These are phyloP conservation scores for Cryptocheilus praepositus DNA, from an alignment of 2,888 invertebrate genomes.

Conservation along the genomic window DNA sequence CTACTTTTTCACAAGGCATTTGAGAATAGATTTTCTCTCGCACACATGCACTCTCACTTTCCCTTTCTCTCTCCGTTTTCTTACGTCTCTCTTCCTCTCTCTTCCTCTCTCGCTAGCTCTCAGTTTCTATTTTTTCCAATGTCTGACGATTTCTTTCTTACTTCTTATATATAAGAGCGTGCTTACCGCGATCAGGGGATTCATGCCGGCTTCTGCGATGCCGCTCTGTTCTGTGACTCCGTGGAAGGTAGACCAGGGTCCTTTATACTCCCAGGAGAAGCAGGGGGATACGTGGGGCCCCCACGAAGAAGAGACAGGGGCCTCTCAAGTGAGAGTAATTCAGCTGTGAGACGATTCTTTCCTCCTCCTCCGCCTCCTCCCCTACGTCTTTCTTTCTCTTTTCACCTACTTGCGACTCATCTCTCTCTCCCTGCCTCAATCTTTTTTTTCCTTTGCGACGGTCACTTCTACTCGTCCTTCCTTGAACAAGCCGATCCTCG, in stretches of 20 bases:
- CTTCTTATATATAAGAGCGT: slow-evolving; percentile 33
- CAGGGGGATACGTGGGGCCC: slow-evolving; percentile 61
- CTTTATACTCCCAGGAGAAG: slow-evolving; percentile 71
- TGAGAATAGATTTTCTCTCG: slow-evolving; percentile 3
- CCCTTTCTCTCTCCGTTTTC: slow-evolving; percentile 4
- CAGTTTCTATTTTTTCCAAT: slow-evolving; percentile 1
- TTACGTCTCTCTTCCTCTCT: slow-evolving; percentile 7
- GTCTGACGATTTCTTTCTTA: slow-evolving; percentile 13
- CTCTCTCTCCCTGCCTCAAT: slow-evolving; percentile 37
- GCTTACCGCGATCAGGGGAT: slow-evolving; percentile 75
- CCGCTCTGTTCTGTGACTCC: slow-evolving; percentile 74
- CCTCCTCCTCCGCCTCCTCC: slow-evolving; percentile 10
- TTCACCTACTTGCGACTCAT: slow-evolving; percentile 37
- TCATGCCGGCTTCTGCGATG: slow-evolving; percentile 74
- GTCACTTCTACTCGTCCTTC: background rate
- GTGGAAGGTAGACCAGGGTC: slow-evolving; percentile 70
- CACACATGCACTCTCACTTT: background rate
- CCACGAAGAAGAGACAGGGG: slow-evolving; percentile 69
- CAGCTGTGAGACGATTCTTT: slow-evolving; percentile 63
- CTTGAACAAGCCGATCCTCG: slow-evolving; percentile 10
- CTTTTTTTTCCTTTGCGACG: background rate
- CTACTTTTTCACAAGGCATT: no score
- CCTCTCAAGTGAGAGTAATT: slow-evolving; percentile 72
- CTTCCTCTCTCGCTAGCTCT: slow-evolving; percentile 8
- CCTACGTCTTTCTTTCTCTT: slow-evolving; percentile 23